These are phyloP conservation scores for Linnaemya tessellans DNA, from an alignment of 2,888 invertebrate species.

Conservation along the genomic window DNA sequence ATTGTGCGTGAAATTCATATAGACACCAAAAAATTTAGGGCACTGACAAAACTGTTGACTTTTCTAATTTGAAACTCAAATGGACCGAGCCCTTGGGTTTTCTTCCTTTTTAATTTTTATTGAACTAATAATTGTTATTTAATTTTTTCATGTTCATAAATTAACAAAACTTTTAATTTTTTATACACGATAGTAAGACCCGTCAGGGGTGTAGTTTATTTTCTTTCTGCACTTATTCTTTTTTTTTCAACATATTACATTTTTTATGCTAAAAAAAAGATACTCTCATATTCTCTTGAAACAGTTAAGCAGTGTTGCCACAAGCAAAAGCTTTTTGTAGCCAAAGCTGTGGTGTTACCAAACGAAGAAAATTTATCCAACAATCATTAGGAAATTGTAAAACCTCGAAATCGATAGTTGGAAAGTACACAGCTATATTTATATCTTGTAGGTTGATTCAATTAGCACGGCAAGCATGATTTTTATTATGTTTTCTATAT, in stretches of 20 bases:
- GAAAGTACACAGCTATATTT: no score
- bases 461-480: no score
- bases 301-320: constrained; percentile 16
- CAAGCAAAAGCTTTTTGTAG: neutral
- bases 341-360: neutral
- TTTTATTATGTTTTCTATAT: no score
- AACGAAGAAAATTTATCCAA: neutral
- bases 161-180: constrained; percentile 36
- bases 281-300: constrained; percentile 25
- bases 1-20: constrained; percentile 3
- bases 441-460: no score
- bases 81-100: neutral
- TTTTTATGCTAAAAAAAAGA: constrained; percentile 41
- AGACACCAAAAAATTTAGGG: constrained; percentile 51
- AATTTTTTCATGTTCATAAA: constrained; percentile 22
- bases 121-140: constrained; percentile 23
- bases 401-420: no score
- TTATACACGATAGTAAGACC: constrained; percentile 60
- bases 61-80: constrained; percentile 32
- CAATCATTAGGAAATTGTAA: neutral
- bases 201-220: constrained; percentile 72
- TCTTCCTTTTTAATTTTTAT: neutral
- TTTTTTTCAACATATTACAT: constrained; percentile 53
- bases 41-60: constrained; percentile 11
- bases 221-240: constrained; percentile 67